Percentiles rank a stretch among this genome's conserved stretches.
phyloP scores from a whole-genome alignment of 1,140 invertebrate genomes.

The Neodiprion lecontei region DNA sequence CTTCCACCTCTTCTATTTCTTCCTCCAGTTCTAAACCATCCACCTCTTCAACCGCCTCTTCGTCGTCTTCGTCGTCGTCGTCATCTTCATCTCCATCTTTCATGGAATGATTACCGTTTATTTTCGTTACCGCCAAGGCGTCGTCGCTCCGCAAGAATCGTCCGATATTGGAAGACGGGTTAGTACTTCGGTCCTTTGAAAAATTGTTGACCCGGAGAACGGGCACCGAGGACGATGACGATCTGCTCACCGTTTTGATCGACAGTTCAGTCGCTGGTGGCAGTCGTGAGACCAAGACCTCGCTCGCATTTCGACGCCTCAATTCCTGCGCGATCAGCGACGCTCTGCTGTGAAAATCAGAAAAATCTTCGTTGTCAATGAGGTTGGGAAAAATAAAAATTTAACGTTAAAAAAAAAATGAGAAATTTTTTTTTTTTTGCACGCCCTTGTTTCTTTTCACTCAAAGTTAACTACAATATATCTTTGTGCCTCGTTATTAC shows the following conservation, averaged over 20 bases:
- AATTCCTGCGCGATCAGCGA: neutral
- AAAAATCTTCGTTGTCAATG: neutral
- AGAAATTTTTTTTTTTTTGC: too few species aligned
- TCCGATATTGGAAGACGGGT: neutral
- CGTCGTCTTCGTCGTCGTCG: constrained; percentile 14
- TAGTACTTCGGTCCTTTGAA: neutral
- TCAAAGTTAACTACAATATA: too few species aligned
- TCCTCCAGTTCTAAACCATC: constrained; percentile 10
- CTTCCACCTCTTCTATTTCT: neutral
- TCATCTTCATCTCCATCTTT: constrained; percentile 14
- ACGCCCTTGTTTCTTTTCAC: too few species aligned
- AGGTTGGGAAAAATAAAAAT: neutral
- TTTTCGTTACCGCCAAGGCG: constrained; percentile 18
- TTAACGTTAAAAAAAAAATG: too few species aligned
- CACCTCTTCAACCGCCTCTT: constrained; percentile 20
- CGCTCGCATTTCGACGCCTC: constrained; percentile 20
- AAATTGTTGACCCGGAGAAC: neutral
- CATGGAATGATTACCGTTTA: constrained; percentile 23
- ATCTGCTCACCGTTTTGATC: constrained; percentile 7
- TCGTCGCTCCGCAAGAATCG: constrained; percentile 25
- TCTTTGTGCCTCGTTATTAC: too few species aligned
- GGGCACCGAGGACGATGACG: neutral
- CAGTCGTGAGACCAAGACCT: constrained; percentile 17
- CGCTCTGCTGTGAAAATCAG: neutral
- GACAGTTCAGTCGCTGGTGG: constrained; percentile 26